Percentiles rank a stretch among this genome's conserved stretches.
These are phyloP conservation scores for Antheraea assamensis DNA, from an alignment of 2,888 invertebrate genomes.

Conservation along the genomic window DNA sequence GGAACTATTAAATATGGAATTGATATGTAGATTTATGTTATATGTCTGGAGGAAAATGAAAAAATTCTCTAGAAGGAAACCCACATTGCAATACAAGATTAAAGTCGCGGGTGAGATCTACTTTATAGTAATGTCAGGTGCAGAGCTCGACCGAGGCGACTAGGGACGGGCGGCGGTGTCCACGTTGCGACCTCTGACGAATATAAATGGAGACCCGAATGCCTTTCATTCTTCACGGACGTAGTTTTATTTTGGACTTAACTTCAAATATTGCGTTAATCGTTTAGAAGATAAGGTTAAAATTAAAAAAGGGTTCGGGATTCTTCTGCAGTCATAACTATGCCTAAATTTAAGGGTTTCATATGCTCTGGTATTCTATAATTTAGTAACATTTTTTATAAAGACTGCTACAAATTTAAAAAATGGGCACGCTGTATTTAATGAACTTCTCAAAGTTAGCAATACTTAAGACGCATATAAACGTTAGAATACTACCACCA, in stretches of 20 bases:
- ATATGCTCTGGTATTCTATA: background rate
- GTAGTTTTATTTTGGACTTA: conserved; percentile 1
- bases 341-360: too few species aligned
- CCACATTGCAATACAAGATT: conserved; percentile 11
- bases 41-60: background rate
- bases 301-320: background rate
- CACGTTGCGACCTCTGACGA: conserved; percentile 5
- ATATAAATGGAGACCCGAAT: conserved; percentile 12
- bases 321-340: background rate
- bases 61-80: background rate
- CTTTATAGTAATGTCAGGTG: conserved; percentile 11
- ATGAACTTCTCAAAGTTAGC: too few species aligned
- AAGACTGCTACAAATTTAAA: background rate
- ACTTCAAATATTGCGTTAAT: background rate
- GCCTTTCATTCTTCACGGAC: background rate
- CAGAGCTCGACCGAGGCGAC: conserved; percentile 7
- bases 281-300: background rate
- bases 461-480: too few species aligned
- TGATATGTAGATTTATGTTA: background rate
- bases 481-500: too few species aligned
- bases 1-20: background rate
- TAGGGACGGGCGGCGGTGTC: background rate
- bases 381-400: background rate
- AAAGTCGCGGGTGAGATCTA: background rate
- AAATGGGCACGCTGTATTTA: background rate